A percentile compares a stretch with the other conserved stretches of the same genome.
Conservation (phyloP, 2,888 invertebrate genomes). For the Phragmatobia fuliginosa region DNA sequence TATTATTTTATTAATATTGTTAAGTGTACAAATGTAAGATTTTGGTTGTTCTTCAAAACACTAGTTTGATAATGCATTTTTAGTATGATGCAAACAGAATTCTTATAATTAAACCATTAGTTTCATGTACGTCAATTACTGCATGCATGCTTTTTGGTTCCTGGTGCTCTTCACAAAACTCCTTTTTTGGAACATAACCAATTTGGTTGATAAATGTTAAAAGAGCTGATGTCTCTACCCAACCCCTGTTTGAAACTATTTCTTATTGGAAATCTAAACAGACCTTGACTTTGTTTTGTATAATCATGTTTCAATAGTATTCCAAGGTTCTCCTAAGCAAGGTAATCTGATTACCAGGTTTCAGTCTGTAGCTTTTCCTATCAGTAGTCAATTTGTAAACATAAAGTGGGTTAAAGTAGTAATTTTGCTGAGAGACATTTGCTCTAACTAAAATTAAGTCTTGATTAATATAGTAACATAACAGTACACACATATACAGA, state of each 20-base stretch:
- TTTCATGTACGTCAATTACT: no score
- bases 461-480: no score
- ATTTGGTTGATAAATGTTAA: no score
- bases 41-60: constrained; percentile 63
- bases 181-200: no score
- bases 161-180: no score
- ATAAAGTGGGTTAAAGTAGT: not conserved
- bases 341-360: not conserved
- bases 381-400: not conserved
- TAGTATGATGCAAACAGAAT: constrained; percentile 38
- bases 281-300: not conserved
- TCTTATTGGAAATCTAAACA: not conserved
- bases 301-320: not conserved
- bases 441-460: no score
- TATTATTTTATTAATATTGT: no score
- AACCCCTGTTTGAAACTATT: no score
- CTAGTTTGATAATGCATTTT: constrained; percentile 65
- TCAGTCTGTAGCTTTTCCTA: not conserved
- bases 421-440: not conserved
- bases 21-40: no score
- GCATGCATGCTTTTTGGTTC: no score
- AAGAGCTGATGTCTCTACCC: no score
- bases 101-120: no score
- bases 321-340: not conserved
- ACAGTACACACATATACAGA: not conserved